Evolutionary conservation across 1,140 invertebrate species (phyloP).

Genomic region (Bemisia tabaci): DNA sequence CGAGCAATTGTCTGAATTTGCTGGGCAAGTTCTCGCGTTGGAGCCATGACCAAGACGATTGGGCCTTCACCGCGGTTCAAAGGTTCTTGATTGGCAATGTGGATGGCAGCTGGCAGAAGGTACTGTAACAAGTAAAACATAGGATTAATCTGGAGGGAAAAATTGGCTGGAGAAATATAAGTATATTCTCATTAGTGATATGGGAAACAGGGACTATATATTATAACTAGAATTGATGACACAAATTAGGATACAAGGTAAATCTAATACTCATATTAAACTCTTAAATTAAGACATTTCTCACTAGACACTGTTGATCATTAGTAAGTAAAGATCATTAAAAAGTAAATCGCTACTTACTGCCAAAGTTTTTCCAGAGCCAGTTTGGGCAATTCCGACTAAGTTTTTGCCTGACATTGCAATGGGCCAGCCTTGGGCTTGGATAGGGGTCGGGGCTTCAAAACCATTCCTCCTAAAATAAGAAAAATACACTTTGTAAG

Average conservation of each 20-base stretch:
- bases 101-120: conserved; percentile 48
- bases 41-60: conserved; percentile 61
- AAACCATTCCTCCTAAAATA: conserved; percentile 40
- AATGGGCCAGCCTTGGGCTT: conserved; percentile 68
- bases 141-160: not conserved
- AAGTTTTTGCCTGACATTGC: conserved; percentile 66
- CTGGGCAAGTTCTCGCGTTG: conserved; percentile 70
- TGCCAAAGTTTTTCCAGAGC: conserved; percentile 32
- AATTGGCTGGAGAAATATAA: too few species aligned
- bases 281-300: too few species aligned
- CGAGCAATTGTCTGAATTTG: conserved; percentile 73
- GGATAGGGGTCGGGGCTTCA: conserved; percentile 60
- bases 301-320: too few species aligned
- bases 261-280: too few species aligned
- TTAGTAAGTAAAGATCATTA: too few species aligned
- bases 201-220: too few species aligned
- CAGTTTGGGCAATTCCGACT: conserved; percentile 63
- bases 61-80: conserved; percentile 53
- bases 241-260: too few species aligned
- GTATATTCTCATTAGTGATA: too few species aligned
- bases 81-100: conserved; percentile 57
- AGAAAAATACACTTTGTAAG: too few species aligned
- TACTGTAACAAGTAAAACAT: conserved; percentile 24
- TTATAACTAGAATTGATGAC: too few species aligned
- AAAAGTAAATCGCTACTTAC: conserved; percentile 32